These are phyloP conservation scores for Ypsolopha scabrella DNA, from an alignment of 2,888 invertebrate species.

Conservation along the genomic window DNA sequence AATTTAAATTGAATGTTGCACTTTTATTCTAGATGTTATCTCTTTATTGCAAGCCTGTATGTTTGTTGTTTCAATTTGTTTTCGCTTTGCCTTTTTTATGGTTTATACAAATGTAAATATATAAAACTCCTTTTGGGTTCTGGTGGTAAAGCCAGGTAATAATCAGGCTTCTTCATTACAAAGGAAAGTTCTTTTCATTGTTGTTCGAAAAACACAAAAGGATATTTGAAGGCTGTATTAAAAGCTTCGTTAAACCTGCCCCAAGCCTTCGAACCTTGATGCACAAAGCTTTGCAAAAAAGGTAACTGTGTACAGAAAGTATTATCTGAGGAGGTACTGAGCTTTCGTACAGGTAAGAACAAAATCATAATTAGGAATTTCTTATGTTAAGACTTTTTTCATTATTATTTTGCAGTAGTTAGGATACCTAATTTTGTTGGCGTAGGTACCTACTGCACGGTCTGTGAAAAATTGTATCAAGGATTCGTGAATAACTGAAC, in stretches of 20 bases:
- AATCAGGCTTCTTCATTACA: not conserved
- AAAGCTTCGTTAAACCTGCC: constrained; percentile 1
- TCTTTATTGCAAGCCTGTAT: not conserved
- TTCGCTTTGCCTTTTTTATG: not conserved
- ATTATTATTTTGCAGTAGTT: not conserved
- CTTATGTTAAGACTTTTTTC: not conserved
- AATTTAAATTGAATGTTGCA: not conserved
- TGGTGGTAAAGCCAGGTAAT: not conserved
- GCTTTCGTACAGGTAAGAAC: not conserved
- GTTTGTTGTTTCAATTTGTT: not conserved
- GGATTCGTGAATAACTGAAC: too few species aligned
- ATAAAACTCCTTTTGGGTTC: not conserved
- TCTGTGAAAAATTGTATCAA: too few species aligned
- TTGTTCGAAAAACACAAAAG: not conserved
- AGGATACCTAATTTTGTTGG: too few species aligned
- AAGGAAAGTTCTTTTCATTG: not conserved
- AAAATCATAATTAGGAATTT: not conserved
- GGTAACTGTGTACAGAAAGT: not conserved
- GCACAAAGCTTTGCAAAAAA: not conserved
- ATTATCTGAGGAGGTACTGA: not conserved
- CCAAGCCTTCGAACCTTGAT: not conserved
- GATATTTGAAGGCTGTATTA: not conserved
- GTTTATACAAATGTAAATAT: not conserved
- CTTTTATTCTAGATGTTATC: not conserved
- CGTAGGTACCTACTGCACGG: too few species aligned